phyloP scores from a whole-genome alignment of 2,113 vertebrate species.

The Polypterus bichir region DNA sequence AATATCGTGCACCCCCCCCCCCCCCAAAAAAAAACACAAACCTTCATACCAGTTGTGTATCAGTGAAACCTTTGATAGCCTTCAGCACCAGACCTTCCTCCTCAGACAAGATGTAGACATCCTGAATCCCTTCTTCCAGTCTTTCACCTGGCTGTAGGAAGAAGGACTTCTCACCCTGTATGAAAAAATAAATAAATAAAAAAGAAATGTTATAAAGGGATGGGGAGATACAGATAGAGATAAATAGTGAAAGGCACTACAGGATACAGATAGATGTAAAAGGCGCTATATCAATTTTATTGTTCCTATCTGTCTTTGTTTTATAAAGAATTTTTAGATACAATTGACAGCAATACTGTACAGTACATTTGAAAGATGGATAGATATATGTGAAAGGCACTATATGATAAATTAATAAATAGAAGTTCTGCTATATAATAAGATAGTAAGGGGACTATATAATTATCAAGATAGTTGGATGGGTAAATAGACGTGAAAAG shows the following conservation, averaged over 20 bases:
- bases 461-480: too few relatives aligned
- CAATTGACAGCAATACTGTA: too few relatives aligned
- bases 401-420: too few relatives aligned
- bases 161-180: slow-evolving; percentile 75
- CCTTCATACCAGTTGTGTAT: slow-evolving; percentile 34
- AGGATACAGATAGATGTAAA: background rate
- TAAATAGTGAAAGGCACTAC: background rate
- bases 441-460: background rate
- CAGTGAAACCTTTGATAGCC: slow-evolving; percentile 61
- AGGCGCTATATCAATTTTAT: background rate
- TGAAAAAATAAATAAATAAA: background rate
- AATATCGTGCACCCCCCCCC: background rate
- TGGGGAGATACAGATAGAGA: background rate
- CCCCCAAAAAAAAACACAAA: background rate
- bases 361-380: too few relatives aligned
- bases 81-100: slow-evolving; percentile 72
- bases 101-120: slow-evolving; percentile 70
- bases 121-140: slow-evolving; percentile 67
- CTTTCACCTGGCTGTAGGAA: slow-evolving; percentile 71
- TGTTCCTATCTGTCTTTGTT: too few relatives aligned
- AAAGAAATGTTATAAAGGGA: background rate
- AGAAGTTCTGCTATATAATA: too few relatives aligned
- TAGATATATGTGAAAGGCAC: too few relatives aligned
- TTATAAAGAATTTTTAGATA: too few relatives aligned
- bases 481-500: too few relatives aligned